Evolutionary conservation across 2,888 invertebrate species (phyloP).

Genomic region (Folsomia candida): DNA sequence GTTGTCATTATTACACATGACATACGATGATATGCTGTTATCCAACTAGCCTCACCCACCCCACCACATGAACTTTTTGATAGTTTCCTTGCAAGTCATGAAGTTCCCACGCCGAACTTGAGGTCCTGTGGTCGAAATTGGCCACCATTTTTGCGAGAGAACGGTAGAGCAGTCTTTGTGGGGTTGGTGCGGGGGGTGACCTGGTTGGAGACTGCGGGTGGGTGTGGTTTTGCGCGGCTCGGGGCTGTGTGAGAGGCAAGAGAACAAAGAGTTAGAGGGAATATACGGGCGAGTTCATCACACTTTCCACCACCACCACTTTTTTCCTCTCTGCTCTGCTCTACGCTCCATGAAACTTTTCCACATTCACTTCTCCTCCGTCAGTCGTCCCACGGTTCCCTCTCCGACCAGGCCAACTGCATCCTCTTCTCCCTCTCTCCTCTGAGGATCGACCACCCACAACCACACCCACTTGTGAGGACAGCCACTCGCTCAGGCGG

Average conservation of each 20-base stretch:
- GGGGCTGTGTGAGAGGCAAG: neutral
- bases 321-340: neutral
- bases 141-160: too few species aligned
- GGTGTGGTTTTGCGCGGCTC: neutral
- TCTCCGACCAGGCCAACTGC: neutral
- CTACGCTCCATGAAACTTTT: neutral
- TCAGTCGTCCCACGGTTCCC: neutral
- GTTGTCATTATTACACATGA: too few species aligned
- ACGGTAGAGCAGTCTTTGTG: too few species aligned
- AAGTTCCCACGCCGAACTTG: too few species aligned
- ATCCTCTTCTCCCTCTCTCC: neutral
- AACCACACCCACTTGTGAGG: neutral
- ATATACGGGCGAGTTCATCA: neutral
- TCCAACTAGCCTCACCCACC: too few species aligned
- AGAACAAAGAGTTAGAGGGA: conserved; percentile 1
- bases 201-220: neutral
- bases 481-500: neutral
- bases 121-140: too few species aligned
- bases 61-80: too few species aligned
- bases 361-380: neutral
- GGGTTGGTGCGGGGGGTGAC: too few species aligned
- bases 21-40: too few species aligned
- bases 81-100: too few species aligned
- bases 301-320: neutral
- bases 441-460: neutral